Base-by-base conservation (phyloP, 2,797 vertebrate genomes). In the Sebastes hopkinsi region DNA sequence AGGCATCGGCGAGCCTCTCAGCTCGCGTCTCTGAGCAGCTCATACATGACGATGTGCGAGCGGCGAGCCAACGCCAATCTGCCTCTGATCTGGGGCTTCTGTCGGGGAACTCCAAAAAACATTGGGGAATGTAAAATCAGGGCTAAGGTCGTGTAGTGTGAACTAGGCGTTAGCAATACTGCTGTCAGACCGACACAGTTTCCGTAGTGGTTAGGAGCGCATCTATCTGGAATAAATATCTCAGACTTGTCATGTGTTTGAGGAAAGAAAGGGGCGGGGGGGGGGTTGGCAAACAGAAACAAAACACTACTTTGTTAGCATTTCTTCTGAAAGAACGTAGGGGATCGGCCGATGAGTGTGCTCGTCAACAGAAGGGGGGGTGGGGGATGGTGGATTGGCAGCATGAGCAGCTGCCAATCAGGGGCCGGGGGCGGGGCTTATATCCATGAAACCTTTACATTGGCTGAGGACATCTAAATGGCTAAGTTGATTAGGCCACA, bases 201-300 rank as follows among this genome's bases (percentile, higher is more conserved):
- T 66, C 67, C 74, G 69, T 82, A 81, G 84, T 87, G 89, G 91
- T 80, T 82, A 55, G 82, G 82, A 82, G 85, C 8, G 55, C 34
- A 5, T 72, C 79, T 68, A 75, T 79, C 50, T 70, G 87, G 86
- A 81, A 82, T 88, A 89, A 90, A 92, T 87, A 87, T 85, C 61
- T 88, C 83, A 72, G 64, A 80, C 74, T 34, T 69, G 72, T 85
- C 59, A 4, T 76, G 64, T 79, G 85, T 87, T 85, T 70, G 70
- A 38, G 60, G 72, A 64, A 42, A 36, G 73, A 64, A 75, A 4
- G 5, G 60, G 20, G 85, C 2, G 36, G 32, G 0, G 30, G 0
- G 8, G 8, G 7, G 1, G 85, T 94, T 94, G 95, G 93, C 92
- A 95, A 94, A 90, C 46, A 82, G 90, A 82, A 89, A 85, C 11